These are phyloP conservation scores for Astur gentilis DNA, from an alignment of 2,113 vertebrate genomes.

Conservation along the genomic window DNA sequence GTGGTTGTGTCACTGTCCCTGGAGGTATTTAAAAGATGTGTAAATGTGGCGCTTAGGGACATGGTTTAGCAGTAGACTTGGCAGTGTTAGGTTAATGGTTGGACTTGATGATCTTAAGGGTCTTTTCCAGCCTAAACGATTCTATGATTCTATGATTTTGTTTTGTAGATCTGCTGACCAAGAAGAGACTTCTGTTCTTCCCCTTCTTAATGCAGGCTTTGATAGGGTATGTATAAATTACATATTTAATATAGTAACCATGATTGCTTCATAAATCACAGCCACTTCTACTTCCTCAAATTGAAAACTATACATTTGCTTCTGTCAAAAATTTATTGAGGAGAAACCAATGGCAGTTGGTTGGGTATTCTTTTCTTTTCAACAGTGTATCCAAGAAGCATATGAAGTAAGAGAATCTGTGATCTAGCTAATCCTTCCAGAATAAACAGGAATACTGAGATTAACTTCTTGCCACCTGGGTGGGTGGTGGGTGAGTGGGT, in stretches of 20 bases:
- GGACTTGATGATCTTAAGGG: background rate
- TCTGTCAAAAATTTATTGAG: background rate
- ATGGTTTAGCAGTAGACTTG: background rate
- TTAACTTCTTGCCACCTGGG: background rate
- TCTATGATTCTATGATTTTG: conserved; percentile 20
- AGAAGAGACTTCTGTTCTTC: conserved; percentile 88
- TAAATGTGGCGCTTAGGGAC: background rate
- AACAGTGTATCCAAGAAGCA: background rate
- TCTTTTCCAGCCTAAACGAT: background rate
- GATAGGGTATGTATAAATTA: conserved; percentile 81
- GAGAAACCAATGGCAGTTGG: background rate
- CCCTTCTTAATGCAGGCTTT: conserved; percentile 90
- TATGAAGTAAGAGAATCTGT: background rate
- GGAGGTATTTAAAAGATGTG: background rate
- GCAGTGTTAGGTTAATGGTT: background rate
- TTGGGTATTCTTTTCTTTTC: background rate
- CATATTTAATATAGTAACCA: background rate
- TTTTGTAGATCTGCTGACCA: conserved; percentile 80
- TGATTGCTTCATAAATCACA: background rate
- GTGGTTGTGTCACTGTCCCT: background rate
- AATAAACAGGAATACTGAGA: background rate
- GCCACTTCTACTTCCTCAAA: background rate
- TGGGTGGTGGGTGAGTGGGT: too few relatives aligned
- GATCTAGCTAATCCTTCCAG: background rate
- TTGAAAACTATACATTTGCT: background rate